Evolutionary conservation across 2,113 vertebrate genomes (phyloP), one percentile per base, ranked within the genome.

Genomic region (Amazona guildingii): DNA sequence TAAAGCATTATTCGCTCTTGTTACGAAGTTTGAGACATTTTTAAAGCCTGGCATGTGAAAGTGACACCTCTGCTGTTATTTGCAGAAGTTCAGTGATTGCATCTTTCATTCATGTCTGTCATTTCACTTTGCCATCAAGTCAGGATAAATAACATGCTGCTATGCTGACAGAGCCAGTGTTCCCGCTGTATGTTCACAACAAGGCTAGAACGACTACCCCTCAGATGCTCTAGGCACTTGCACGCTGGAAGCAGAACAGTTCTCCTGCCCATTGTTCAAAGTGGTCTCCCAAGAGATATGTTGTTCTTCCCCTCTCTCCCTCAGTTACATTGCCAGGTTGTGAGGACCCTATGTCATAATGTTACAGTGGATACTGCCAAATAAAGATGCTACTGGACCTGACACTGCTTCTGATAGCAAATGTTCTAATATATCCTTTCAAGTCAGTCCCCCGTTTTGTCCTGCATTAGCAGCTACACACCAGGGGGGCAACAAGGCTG

Each of bases 201-300:
- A 41, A 59, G 63, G 54, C 62, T 49, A 59, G 35, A 31, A 20
- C 10, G 19, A 44, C 43, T 14, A 2, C 24, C 13, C 25, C 35
- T 66, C 46, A 39, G 31, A 17, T 21, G 11, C 18, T 35, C 28
- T 2, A 9, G 39, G 25, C 21, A 51, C 62, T 27, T 0, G 0
- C 31, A 37, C 25, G 21, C 44, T n/a, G 72, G 51, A 68, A 70
- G 66, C 13, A 77, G 31, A 77, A 51, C 12, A 41, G 23, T 25
- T 55, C 39, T 78, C 49, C 31, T 13, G 7, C 55, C 25, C 6
- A 6, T 39, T 35, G 24, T 33, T 54, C 35, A 19, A 55, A 72
- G 20, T 6, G 7, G 33, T 12, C 24, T 66, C 72, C 14, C 44
- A 83, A 25, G 46, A 86, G 27, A 44, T 6, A 13, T 4, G 29